phyloP scores from a whole-genome alignment of 2,113 vertebrate genomes.

The Colius striatus region DNA sequence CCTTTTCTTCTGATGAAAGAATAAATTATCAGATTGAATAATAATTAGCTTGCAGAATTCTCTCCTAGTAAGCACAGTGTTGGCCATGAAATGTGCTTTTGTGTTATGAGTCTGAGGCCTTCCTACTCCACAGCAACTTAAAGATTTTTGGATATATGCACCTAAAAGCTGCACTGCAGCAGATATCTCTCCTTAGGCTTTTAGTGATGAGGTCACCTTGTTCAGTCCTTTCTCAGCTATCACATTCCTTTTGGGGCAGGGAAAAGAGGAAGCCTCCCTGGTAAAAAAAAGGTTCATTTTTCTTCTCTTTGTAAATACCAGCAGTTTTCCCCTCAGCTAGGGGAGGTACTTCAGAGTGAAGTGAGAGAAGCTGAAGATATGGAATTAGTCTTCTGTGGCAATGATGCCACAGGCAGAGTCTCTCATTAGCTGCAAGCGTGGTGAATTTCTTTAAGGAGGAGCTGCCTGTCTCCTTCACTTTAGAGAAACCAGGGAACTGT shows the following conservation, averaged over 20 bases:
- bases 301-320: not conserved
- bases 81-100: not conserved
- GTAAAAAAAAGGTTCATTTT: not conserved
- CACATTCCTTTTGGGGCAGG: not conserved
- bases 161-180: constrained; percentile 7
- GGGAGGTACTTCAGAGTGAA: not conserved
- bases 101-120: not conserved
- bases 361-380: not conserved
- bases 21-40: constrained; percentile 15
- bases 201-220: not conserved
- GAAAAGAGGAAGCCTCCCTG: not conserved
- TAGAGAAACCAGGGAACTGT: not conserved
- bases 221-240: not conserved
- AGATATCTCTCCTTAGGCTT: not conserved
- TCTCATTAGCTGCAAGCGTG: not conserved
- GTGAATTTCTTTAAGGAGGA: not conserved
- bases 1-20: constrained; percentile 28
- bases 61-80: not conserved
- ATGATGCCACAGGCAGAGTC: not conserved
- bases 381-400: not conserved
- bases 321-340: not conserved
- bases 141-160: not conserved
- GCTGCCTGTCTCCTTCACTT: not conserved
- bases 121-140: not conserved
- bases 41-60: constrained; percentile 10